A percentile compares a stretch with the other conserved stretches of the same genome.
These are phyloP conservation scores for Scrobipalpa costella DNA, from an alignment of 2,888 invertebrate species.

Conservation along the genomic window DNA sequence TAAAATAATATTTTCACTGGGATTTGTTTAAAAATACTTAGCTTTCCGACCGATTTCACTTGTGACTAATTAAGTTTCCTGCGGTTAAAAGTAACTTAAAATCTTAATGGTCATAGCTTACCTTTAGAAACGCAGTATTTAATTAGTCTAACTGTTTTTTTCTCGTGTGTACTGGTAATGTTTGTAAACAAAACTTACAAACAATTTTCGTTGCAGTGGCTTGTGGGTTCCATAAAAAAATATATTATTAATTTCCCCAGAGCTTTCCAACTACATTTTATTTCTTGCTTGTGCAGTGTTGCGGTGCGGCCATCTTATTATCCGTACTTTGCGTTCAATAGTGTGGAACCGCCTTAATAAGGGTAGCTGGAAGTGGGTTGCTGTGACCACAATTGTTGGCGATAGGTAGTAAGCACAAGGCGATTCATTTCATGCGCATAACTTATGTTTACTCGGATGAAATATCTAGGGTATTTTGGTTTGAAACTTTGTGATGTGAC, in stretches of 20 bases:
- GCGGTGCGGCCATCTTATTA: conserved; percentile 8
- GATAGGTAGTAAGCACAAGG: background rate
- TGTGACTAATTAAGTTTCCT: no score
- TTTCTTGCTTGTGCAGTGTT: conserved; percentile 5
- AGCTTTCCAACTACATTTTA: background rate
- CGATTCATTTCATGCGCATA: background rate
- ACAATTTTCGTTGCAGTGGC: no score
- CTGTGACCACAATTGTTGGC: conserved; percentile 2
- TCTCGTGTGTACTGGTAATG: no score
- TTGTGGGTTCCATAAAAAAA: background rate
- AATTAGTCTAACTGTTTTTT: no score
- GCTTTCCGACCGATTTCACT: no score
- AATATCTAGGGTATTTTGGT: background rate
- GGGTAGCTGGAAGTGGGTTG: background rate
- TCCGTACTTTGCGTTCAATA: conserved; percentile 12
- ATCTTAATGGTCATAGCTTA: no score
- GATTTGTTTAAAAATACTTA: background rate
- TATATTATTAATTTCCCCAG: background rate
- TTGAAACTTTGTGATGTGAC: no score
- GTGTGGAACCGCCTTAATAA: conserved; percentile 1
- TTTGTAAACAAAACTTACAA: no score
- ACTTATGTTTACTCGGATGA: background rate
- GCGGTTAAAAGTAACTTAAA: no score
- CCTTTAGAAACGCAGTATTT: no score
- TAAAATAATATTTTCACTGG: background rate